A percentile compares a stretch with the other conserved stretches of the same genome.
Conservation (phyloP, 30 jellyfish, hydroid and myxozoan genomes). For the Clytia hemisphaerica region DNA sequence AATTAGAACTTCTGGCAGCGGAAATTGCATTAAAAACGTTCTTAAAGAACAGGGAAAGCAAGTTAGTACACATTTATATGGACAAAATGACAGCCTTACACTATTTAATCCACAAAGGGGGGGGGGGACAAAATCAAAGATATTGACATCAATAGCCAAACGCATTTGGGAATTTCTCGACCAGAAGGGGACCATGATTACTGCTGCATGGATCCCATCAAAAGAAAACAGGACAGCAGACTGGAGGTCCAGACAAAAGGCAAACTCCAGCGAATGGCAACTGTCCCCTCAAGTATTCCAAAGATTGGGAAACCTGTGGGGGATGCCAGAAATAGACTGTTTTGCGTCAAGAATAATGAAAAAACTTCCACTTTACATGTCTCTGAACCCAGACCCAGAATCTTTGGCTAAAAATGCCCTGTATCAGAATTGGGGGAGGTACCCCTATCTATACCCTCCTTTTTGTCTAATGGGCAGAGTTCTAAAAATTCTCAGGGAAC, state of each 20-base stretch:
- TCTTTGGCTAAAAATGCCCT: too few relatives aligned
- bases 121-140: background rate
- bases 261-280: too few relatives aligned
- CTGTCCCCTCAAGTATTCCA: too few relatives aligned
- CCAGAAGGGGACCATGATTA: too few relatives aligned
- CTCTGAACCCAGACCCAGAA: background rate
- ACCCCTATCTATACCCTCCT: background rate
- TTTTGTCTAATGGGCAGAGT: background rate
- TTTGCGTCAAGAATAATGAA: background rate
- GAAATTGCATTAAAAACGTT: slow-evolving; percentile 27
- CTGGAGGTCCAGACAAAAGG: too few relatives aligned
- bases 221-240: too few relatives aligned
- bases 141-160: too few relatives aligned
- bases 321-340: background rate
- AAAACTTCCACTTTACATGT: background rate
- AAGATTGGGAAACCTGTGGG: too few relatives aligned
- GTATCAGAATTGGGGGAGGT: background rate
- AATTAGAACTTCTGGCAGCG: slow-evolving; percentile 28
- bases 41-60: slow-evolving; percentile 1
- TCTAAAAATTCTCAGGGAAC: background rate
- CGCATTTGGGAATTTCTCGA: too few relatives aligned
- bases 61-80: slow-evolving; percentile 2
- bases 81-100: slow-evolving; percentile 10
- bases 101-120: background rate
- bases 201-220: too few relatives aligned